Evolutionary conservation across 2,797 vertebrate genomes (phyloP).

Genomic region (Hafferia zeledoni): DNA sequence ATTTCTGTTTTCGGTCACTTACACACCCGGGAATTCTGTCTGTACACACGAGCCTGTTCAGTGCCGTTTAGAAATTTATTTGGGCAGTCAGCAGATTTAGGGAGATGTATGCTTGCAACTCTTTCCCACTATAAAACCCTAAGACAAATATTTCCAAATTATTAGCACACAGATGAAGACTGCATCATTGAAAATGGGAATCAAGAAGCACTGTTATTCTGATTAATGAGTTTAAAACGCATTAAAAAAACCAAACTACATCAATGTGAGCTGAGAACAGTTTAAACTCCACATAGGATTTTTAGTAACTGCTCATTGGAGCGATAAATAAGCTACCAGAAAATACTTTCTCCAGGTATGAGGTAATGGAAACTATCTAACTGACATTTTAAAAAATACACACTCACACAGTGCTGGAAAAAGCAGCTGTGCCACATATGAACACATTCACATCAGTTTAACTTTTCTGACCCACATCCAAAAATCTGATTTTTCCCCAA

Average conservation of each 20-base stretch:
- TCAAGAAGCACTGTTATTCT: neutral
- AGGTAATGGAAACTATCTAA: neutral
- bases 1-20: neutral
- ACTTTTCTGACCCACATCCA: neutral
- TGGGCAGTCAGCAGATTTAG: neutral
- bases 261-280: neutral
- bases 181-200: neutral
- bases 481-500: neutral
- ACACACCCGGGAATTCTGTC: neutral
- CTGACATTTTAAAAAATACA: neutral
- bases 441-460: neutral
- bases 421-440: neutral
- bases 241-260: constrained; percentile 12
- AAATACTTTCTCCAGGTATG: neutral
- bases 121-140: neutral
- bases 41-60: neutral
- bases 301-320: neutral
- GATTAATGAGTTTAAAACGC: constrained; percentile 1
- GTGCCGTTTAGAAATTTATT: neutral
- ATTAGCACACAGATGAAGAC: neutral
- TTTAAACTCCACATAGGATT: neutral
- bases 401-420: neutral
- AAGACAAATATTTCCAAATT: constrained; percentile 31
- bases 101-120: neutral
- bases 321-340: neutral